phyloP scores from a whole-genome alignment of 2,888 invertebrate species.

The Rugalucina vietnamica region DNA sequence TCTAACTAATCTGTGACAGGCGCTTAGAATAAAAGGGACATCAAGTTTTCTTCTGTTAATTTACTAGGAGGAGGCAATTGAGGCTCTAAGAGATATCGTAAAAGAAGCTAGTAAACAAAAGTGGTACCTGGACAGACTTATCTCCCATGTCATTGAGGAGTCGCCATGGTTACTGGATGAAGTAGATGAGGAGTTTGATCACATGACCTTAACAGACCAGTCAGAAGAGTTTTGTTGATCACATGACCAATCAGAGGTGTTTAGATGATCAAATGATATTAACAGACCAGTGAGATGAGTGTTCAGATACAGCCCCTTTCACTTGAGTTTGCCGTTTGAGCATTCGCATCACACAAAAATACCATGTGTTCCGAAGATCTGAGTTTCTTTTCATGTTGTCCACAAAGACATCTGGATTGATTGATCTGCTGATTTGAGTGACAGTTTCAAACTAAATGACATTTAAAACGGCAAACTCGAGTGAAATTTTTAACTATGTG shows the following conservation, averaged over 20 bases:
- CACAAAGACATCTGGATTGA: background rate
- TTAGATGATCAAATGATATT: background rate
- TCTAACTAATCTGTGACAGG: too few relatives aligned
- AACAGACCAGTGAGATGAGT: background rate
- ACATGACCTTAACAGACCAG: constrained; percentile 51
- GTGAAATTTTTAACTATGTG: too few relatives aligned
- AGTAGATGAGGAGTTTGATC: constrained; percentile 69
- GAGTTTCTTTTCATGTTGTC: background rate
- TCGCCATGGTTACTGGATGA: constrained; percentile 77
- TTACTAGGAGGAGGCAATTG: constrained; percentile 67
- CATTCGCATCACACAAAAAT: background rate
- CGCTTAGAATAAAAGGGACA: too few relatives aligned
- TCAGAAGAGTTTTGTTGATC: constrained; percentile 68
- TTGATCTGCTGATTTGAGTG: background rate
- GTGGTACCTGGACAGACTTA: constrained; percentile 73
- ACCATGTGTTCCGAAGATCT: background rate
- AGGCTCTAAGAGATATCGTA: constrained; percentile 67
- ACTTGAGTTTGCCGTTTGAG: background rate
- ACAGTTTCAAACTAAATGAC: too few relatives aligned
- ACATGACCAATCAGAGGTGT: background rate
- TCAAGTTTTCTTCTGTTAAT: too few relatives aligned
- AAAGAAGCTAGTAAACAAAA: constrained; percentile 71
- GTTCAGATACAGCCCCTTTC: background rate
- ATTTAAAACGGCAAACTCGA: too few relatives aligned
- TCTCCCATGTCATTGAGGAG: constrained; percentile 72